These are phyloP conservation scores for Mythimna ferrago DNA, from an alignment of 2,888 invertebrate genomes.

Conservation along the genomic window DNA sequence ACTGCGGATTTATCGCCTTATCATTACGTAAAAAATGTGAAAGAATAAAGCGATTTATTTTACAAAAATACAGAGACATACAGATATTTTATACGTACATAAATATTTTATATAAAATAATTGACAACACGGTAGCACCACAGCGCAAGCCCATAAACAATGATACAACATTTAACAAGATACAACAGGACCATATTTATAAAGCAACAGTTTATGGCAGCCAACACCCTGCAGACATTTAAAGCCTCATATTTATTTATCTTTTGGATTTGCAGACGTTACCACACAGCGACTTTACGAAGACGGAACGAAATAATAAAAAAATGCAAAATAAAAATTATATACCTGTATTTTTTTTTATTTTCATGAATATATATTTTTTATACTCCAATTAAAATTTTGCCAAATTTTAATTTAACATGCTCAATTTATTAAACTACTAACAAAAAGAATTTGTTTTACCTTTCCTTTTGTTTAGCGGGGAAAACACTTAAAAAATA, in stretches of 20 bases:
- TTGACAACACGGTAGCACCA: conserved; percentile 75
- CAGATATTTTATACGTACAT: conserved; percentile 62
- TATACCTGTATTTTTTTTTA: background rate
- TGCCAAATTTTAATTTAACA: conserved; percentile 38
- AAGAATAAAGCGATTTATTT: conserved; percentile 71
- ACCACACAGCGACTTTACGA: conserved; percentile 84
- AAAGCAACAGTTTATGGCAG: conserved; percentile 79
- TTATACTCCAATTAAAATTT: background rate
- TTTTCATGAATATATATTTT: background rate
- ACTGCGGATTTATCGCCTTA: conserved; percentile 70
- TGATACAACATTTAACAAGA: conserved; percentile 77
- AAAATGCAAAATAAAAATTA: conserved; percentile 16
- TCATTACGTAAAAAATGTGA: conserved; percentile 51
- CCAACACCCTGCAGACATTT: conserved; percentile 90
- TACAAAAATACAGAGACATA: conserved; percentile 62
- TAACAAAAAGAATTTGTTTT: conserved; percentile 34
- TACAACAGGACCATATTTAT: conserved; percentile 66
- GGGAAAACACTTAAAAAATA: conserved; percentile 36
- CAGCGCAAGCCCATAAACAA: conserved; percentile 81
- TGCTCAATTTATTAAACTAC: conserved; percentile 27
- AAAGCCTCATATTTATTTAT: conserved; percentile 81
- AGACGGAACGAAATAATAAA: conserved; percentile 28
- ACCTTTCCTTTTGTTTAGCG: conserved; percentile 48
- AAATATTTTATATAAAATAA: conserved; percentile 66
- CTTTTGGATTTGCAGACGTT: conserved; percentile 70